These are phyloP conservation scores for Lethocerus indicus DNA, from an alignment of 1,140 invertebrate genomes.

Conservation along the genomic window DNA sequence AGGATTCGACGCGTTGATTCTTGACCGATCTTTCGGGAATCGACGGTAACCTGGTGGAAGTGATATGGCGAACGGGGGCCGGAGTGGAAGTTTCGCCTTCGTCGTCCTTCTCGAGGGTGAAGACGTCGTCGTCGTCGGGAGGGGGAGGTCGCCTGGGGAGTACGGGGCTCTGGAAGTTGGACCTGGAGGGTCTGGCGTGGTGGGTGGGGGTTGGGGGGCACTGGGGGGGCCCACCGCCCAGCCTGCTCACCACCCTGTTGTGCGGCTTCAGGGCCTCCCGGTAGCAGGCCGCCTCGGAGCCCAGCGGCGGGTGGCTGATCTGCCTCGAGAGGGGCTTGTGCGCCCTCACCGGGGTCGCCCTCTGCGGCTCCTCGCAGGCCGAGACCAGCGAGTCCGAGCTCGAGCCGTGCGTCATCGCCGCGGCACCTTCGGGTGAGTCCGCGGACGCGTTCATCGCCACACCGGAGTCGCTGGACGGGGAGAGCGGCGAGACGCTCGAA, in stretches of 20 bases:
- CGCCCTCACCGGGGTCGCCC: constrained; percentile 29
- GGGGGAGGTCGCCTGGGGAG: too few species aligned
- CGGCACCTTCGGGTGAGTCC: background rate
- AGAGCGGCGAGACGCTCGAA: background rate
- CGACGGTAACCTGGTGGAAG: constrained; percentile 60
- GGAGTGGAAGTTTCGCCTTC: constrained; percentile 14
- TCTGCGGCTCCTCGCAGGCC: constrained; percentile 8
- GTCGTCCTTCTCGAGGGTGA: too few species aligned
- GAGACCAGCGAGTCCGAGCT: constrained; percentile 11
- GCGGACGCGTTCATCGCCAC: background rate
- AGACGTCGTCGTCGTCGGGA: too few species aligned
- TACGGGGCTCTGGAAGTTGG: too few species aligned
- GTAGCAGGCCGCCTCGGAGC: too few species aligned
- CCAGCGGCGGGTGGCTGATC: constrained; percentile 17
- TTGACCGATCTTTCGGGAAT: constrained; percentile 50
- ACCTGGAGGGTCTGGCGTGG: constrained; percentile 47
- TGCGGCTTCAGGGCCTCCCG: background rate
- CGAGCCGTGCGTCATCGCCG: constrained; percentile 5
- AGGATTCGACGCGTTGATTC: constrained; percentile 38
- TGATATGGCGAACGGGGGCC: constrained; percentile 37
- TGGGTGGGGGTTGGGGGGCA: constrained; percentile 72
- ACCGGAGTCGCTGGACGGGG: constrained; percentile 7
- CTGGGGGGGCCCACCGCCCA: constrained; percentile 24
- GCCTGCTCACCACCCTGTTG: background rate
- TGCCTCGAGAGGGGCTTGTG: constrained; percentile 40